Evolutionary conservation across 64 coral and sea anemone genomes (phyloP).

Genomic region (Montipora efflorescens): DNA sequence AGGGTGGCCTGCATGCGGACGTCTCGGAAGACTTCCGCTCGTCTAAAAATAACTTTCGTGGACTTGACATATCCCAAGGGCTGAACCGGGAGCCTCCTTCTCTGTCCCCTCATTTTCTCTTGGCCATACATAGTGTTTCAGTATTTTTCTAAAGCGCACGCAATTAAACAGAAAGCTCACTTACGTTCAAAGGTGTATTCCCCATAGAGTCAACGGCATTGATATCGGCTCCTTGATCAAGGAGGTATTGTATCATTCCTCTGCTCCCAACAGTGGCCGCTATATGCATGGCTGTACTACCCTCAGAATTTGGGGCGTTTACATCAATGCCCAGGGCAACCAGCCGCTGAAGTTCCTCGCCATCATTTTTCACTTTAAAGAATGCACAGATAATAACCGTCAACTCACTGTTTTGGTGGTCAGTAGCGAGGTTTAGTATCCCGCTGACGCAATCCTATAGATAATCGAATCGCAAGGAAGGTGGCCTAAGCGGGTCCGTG

Average conservation of each 20-base stretch:
- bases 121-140: too few species aligned
- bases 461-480: too few species aligned
- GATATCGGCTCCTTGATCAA: slow-evolving; percentile 84
- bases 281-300: slow-evolving; percentile 79
- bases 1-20: too few species aligned
- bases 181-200: slow-evolving; percentile 91
- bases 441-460: too few species aligned
- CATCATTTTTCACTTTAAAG: slow-evolving; percentile 71
- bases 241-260: slow-evolving; percentile 88
- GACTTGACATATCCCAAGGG: too few species aligned
- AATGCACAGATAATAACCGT: neutral
- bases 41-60: too few species aligned
- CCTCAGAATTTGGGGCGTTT: slow-evolving; percentile 64
- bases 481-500: neutral
- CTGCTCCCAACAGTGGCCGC: slow-evolving; percentile 70
- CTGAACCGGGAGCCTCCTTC: too few species aligned
- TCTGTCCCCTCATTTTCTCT: too few species aligned
- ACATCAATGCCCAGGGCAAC: slow-evolving; percentile 82
- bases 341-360: slow-evolving; percentile 78
- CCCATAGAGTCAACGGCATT: slow-evolving; percentile 89
- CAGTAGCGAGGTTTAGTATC: too few species aligned
- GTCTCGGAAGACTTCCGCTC: too few species aligned
- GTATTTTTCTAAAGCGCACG: too few species aligned
- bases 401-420: too few species aligned
- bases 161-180: neutral